Base-by-base conservation (phyloP, 2,888 invertebrate genomes). In the Polietes domitor region DNA sequence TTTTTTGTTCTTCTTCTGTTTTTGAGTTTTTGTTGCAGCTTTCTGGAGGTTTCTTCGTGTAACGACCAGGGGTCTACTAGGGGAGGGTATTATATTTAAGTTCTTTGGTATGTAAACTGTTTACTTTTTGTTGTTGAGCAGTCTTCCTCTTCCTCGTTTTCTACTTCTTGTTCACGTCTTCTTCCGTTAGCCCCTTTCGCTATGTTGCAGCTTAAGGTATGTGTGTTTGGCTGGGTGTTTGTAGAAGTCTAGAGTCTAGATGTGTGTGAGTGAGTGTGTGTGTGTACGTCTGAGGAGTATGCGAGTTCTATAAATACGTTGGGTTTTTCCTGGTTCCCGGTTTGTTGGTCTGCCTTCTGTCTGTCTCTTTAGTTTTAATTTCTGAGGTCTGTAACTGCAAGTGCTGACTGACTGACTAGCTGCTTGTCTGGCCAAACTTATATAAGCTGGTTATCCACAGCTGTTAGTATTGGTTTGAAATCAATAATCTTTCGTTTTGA, bases 401-500 rank as follows among this genome's bases (percentile, higher is more conserved):
- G 88, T 86, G 80, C 74, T 85, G 75, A 82, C 71, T 84, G 21
- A 72, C 63, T 87, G 83, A 63, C 10, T 78, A 71, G 71, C 71
- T 78, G 85, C 61, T 70, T 43, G 32, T 28, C 50, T 70, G 24
- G 26, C 71, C 37, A 55, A 55, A 32, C 24, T 72, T 53, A 55
- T 37, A 19, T 28, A 37, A 68, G 10, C n/a, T 68, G 37, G 21
- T 53, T 72, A 55, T 55, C 55, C 55, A 43, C 19, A 73, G 70
- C 32, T 72, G 41, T 68, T 55, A 32, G 77, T 63, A 58, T 70
- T n/a, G n/a, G 47, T 74, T 80, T 81, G 76, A 86, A 86, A 85
- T 86, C 86, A 86, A 86, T 86, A 86, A 86, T 86, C 85, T 83
- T 81, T 86, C 78, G 72, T 76, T n/a, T n/a, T n/a, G n/a, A n/a